phyloP scores from a whole-genome alignment of 1,140 invertebrate genomes.

The Drosophila aff. region DNA sequence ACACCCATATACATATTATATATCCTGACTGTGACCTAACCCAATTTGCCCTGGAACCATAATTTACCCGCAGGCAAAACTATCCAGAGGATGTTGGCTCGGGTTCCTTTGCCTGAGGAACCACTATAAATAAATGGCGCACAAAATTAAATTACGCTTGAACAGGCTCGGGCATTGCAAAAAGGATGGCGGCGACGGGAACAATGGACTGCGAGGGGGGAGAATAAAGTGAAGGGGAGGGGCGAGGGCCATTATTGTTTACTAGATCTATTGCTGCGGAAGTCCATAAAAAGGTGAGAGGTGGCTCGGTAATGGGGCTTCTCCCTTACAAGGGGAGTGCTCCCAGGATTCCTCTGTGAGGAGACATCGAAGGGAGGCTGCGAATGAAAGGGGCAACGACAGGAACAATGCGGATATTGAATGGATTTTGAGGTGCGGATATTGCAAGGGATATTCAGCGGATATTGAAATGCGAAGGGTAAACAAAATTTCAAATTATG shows the following conservation, averaged over 20 bases:
- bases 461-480: conserved; percentile 18
- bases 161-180: conserved; percentile 44
- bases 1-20: conserved; percentile 4
- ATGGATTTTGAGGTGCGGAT: conserved; percentile 6
- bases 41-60: conserved; percentile 51
- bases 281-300: conserved; percentile 68
- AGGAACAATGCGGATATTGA: conserved; percentile 21
- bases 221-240: neutral
- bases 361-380: neutral
- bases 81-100: conserved; percentile 36
- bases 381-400: neutral
- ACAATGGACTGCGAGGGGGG: neutral
- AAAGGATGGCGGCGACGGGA: conserved; percentile 2
- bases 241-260: conserved; percentile 52
- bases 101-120: conserved; percentile 27
- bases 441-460: conserved; percentile 4
- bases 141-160: conserved; percentile 79
- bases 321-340: conserved; percentile 7
- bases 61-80: conserved; percentile 50
- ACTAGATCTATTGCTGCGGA: conserved; percentile 72
- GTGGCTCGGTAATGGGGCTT: conserved; percentile 8
- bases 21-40: conserved; percentile 44
- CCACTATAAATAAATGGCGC: conserved; percentile 78
- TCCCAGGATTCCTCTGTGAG: too few species aligned
- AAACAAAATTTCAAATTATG: neutral